A percentile compares a stretch with the other conserved stretches of the same genome.
phyloP scores from a whole-genome alignment of 2,888 invertebrate species.

The Campaea margaritaria region DNA sequence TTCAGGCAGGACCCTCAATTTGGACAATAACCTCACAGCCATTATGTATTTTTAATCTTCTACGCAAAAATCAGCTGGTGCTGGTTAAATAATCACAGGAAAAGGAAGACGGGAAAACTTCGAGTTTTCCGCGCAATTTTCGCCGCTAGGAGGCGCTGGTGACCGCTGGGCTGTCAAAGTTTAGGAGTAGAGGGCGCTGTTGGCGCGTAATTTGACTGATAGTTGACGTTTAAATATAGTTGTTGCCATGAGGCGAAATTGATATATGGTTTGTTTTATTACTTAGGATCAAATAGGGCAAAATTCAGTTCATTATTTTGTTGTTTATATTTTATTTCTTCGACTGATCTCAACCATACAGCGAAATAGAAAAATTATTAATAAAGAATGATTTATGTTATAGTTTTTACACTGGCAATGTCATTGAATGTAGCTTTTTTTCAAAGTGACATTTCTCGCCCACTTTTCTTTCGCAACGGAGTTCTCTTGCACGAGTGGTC shows the following conservation, averaged over 20 bases:
- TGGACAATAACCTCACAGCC: slow-evolving; percentile 76
- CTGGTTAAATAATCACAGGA: slow-evolving; percentile 82
- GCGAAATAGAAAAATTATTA: neutral
- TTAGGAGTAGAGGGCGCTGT: slow-evolving; percentile 53
- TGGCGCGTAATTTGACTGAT: slow-evolving; percentile 38
- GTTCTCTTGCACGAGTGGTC: slow-evolving; percentile 58
- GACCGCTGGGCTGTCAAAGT: slow-evolving; percentile 51
- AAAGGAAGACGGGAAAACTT: slow-evolving; percentile 62
- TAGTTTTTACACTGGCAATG: slow-evolving; percentile 54
- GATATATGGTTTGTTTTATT: neutral
- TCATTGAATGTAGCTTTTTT: slow-evolving; percentile 39
- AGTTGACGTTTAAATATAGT: slow-evolving; percentile 8
- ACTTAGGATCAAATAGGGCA: neutral
- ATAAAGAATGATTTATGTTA: neutral
- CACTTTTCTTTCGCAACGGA: slow-evolving; percentile 60
- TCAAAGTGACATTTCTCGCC: slow-evolving; percentile 49
- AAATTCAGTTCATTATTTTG: too few species aligned
- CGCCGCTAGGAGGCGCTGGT: slow-evolving; percentile 58
- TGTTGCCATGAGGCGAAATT: slow-evolving; percentile 12
- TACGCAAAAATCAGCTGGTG: slow-evolving; percentile 50
- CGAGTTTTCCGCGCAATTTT: slow-evolving; percentile 40
- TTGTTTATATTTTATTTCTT: too few species aligned
- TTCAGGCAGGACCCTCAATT: slow-evolving; percentile 71
- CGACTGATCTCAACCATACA: too few species aligned
- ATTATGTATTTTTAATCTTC: slow-evolving; percentile 64